Conservation (phyloP, 1,140 invertebrate genomes). For the Drosophila kikkawai region DNA sequence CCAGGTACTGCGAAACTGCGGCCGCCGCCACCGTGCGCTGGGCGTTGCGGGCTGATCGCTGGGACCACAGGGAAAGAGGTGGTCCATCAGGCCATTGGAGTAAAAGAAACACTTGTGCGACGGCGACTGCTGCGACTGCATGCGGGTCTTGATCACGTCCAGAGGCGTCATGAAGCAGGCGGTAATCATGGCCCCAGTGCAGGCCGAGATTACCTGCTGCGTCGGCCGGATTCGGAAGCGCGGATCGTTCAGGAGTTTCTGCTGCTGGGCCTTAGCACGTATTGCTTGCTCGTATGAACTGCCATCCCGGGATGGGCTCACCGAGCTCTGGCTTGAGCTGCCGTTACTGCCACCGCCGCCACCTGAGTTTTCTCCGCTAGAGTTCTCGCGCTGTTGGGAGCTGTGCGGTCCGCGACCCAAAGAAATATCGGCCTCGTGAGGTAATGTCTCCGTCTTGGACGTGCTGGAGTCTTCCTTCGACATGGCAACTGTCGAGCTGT, state of each 20-base stretch:
- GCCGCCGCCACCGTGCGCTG: conserved; percentile 86
- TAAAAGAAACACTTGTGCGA: conserved; percentile 97
- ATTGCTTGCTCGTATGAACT: not conserved
- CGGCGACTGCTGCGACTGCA: conserved; percentile 95
- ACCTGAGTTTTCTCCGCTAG: not conserved
- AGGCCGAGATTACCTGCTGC: conserved; percentile 96
- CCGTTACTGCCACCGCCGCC: not conserved
- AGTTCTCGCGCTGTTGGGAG: not conserved
- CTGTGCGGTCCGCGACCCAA: conserved; percentile 3
- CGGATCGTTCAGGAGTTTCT: conserved; percentile 87
- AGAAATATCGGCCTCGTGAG: not conserved
- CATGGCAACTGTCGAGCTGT: conserved; percentile 37
- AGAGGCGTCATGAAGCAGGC: conserved; percentile 97
- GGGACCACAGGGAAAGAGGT: conserved; percentile 93
- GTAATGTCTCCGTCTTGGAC: not conserved
- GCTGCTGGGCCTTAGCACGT: not conserved
- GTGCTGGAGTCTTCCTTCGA: conserved; percentile 19
- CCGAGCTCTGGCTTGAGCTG: not conserved
- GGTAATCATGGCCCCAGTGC: conserved; percentile 94
- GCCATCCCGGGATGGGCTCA: no score
- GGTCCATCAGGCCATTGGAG: conserved; percentile 99
- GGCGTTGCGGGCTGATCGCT: conserved; percentile 57
- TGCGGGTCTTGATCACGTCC: conserved; percentile 99
- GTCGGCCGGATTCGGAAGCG: conserved; percentile 91
- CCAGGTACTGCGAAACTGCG: conserved; percentile 96